phyloP scores from a whole-genome alignment of 2,888 invertebrate species.

The Listrodromus nycthemerus region DNA sequence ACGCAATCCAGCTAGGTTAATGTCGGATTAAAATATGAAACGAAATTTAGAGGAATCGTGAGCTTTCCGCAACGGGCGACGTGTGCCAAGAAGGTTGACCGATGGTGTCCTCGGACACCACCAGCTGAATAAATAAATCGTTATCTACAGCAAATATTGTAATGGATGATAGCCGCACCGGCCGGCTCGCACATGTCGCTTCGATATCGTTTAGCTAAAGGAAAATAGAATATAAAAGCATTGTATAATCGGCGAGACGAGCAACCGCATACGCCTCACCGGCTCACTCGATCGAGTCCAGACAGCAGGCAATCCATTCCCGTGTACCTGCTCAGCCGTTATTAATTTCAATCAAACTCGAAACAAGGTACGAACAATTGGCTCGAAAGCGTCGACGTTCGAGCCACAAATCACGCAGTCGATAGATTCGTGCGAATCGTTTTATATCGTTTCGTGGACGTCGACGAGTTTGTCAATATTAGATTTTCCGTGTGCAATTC shows the following conservation, averaged over 20 bases:
- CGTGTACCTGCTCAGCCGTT: neutral
- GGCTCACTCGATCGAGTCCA: constrained; percentile 9
- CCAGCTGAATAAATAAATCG: constrained; percentile 64
- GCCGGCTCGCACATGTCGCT: constrained; percentile 14
- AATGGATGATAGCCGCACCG: constrained; percentile 43
- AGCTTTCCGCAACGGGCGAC: neutral
- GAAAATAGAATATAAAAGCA: constrained; percentile 11
- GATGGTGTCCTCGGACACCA: constrained; percentile 31
- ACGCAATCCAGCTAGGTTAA: neutral
- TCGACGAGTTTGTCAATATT: neutral
- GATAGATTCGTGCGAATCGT: neutral
- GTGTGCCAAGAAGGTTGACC: constrained; percentile 2
- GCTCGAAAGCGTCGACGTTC: neutral
- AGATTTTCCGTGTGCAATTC: neutral
- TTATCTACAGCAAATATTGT: constrained; percentile 65
- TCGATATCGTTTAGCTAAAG: constrained; percentile 14
- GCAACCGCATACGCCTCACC: constrained; percentile 31
- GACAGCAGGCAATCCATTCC: constrained; percentile 23
- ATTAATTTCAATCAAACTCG: constrained; percentile 14
- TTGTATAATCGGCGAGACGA: constrained; percentile 49
- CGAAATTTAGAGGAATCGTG: constrained; percentile 44
- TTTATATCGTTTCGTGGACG: neutral
- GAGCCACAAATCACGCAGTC: constrained; percentile 18
- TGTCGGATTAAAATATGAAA: neutral
- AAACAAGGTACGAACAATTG: neutral